Conservation (phyloP, 2,797 vertebrate species). For the Sardinella longiceps region DNA sequence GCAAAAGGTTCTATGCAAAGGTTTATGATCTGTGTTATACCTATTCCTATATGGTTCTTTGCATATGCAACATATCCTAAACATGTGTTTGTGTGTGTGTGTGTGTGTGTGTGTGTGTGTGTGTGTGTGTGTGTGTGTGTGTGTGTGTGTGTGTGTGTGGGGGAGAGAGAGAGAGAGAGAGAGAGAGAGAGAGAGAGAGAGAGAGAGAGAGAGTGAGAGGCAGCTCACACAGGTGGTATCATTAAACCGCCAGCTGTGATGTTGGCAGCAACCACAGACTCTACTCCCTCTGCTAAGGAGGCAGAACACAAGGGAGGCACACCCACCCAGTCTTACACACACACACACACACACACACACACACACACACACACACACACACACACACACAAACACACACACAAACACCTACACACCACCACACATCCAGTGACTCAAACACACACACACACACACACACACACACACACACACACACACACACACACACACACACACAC, state of each 20-base stretch:
- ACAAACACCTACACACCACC: not conserved
- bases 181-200: no score
- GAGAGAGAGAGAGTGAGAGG: no score
- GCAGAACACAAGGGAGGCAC: not conserved
- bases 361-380: not conserved
- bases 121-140: not conserved
- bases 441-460: not conserved
- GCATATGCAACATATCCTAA: not conserved
- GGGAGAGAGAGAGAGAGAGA: no score
- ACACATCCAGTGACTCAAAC: not conserved
- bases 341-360: not conserved
- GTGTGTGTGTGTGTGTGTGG: no score
- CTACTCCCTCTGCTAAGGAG: not conserved
- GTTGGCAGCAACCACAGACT: not conserved
- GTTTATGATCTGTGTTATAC: not conserved
- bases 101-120: conserved; percentile 11
- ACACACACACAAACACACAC: not conserved
- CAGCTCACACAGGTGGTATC: not conserved
- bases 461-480: no score
- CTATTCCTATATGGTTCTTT: not conserved
- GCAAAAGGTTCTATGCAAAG: not conserved
- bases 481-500: not conserved
- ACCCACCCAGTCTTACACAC: not conserved
- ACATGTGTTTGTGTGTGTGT: not conserved
- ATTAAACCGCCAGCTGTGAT: not conserved